Percentiles rank a stretch among this genome's conserved stretches.
These are phyloP conservation scores for Darevskia mixta DNA, from an alignment of 2,797 vertebrate genomes.

Conservation along the genomic window DNA sequence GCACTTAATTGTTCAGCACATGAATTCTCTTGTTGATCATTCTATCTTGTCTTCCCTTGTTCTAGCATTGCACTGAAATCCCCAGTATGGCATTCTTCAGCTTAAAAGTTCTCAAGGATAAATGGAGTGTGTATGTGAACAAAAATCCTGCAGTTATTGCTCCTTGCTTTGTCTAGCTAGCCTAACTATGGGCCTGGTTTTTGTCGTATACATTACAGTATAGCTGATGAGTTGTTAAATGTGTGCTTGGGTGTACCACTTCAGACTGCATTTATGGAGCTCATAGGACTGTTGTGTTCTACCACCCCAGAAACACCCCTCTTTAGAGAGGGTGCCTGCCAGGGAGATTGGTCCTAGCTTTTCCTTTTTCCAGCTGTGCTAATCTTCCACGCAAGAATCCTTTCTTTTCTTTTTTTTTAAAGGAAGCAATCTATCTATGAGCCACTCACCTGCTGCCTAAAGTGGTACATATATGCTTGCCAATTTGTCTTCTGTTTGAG, in stretches of 20 bases:
- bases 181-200: background rate
- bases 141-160: background rate
- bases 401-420: background rate
- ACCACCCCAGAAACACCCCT: background rate
- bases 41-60: conserved; percentile 19
- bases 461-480: background rate
- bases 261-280: background rate
- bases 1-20: conserved; percentile 58
- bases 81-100: background rate
- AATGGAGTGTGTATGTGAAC: background rate
- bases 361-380: background rate
- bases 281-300: background rate
- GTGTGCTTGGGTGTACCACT: background rate
- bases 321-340: background rate
- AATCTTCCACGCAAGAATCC: background rate
- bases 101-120: background rate
- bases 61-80: conserved; percentile 11
- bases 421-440: background rate
- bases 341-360: background rate
- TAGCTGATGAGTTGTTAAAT: background rate
- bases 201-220: background rate
- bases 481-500: background rate
- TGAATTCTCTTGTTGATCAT: conserved; percentile 30
- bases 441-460: background rate
- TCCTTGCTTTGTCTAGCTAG: background rate